Base-by-base conservation (phyloP, 2,113 vertebrate genomes). In the Malurus alboscapulatus region DNA sequence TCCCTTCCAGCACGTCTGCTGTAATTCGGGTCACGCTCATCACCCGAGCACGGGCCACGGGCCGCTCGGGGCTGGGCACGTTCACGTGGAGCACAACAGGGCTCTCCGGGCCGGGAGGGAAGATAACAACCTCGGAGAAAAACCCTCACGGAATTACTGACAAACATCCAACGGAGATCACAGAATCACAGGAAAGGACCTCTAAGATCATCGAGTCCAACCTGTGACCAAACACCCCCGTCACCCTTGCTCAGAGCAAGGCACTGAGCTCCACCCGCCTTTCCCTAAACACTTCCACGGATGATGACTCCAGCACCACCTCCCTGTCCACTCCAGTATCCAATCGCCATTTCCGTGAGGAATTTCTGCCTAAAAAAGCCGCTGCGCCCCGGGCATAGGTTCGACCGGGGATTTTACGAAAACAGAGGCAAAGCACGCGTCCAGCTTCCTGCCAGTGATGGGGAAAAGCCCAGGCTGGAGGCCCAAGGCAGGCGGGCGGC, bases 141-240 rank as follows among this genome's bases (percentile, higher is more conserved):
- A 76, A 9, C 7, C 8, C 8, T 1, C 12, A 20, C 6, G 2
- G 29, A 20, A 26, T 14, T 12, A 36, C 34, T 10, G 30, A 34
- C 57, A 45, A n/a, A 40, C 9, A 47, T 3, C 19, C 1, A 1
- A 1, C 0, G 21, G 40, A n/a, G 6, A 50, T 2, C 32, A 3
- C 47, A 7, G 73, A 17, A 12, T 0, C 11, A 12, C 34, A 15
- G 68, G 2, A 3, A 25, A 5, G 12, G 25, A 22, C 3, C 36
- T 15, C 27, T 5, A 34, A 12, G 54, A 9, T 1, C 45, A 30
- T 1, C 8, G 34, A 14, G 21, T 0, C 22, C 62, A 20, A 5
- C 7, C 81, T 6, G 59, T 12, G 50, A 27, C 7, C 50, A 0
- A 15, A 13, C 12, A 17, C 1, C 26, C 7, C 62, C 36, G 44